A percentile compares a stretch with the other conserved stretches of the same genome.
Conservation (phyloP, 2,797 vertebrate species). For the Tarsius wallacei region DNA sequence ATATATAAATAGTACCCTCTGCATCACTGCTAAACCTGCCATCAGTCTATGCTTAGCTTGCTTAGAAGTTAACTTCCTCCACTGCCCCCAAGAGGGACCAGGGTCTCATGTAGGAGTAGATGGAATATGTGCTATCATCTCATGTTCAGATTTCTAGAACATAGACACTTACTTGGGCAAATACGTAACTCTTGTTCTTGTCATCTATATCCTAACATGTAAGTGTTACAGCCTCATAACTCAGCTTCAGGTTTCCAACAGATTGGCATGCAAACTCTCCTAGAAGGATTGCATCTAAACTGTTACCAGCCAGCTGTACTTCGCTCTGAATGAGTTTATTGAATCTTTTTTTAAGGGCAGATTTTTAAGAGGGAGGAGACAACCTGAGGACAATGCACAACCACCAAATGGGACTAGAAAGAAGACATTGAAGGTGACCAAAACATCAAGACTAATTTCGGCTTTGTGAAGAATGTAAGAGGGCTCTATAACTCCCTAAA, state of each 20-base stretch:
- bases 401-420: neutral
- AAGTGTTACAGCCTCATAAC: neutral
- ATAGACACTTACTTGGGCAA: neutral
- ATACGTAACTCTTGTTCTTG: neutral
- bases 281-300: neutral
- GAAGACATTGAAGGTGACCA: neutral
- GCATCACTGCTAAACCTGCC: neutral
- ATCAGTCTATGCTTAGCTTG: neutral
- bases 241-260: neutral
- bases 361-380: neutral
- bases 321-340: neutral
- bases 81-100: neutral
- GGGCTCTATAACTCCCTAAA: neutral
- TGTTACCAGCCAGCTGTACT: neutral
- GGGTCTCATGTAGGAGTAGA: neutral
- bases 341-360: neutral
- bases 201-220: neutral
- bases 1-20: neutral
- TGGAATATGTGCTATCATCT: neutral
- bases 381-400: neutral
- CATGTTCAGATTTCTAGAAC: neutral
- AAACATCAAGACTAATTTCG: neutral
- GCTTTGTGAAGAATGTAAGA: neutral
- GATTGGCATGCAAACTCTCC: neutral
- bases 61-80: neutral